A percentile compares a stretch with the other conserved stretches of the same genome.
Evolutionary conservation across 2,888 invertebrate genomes (phyloP).

Genomic region (Tipula unca): DNA sequence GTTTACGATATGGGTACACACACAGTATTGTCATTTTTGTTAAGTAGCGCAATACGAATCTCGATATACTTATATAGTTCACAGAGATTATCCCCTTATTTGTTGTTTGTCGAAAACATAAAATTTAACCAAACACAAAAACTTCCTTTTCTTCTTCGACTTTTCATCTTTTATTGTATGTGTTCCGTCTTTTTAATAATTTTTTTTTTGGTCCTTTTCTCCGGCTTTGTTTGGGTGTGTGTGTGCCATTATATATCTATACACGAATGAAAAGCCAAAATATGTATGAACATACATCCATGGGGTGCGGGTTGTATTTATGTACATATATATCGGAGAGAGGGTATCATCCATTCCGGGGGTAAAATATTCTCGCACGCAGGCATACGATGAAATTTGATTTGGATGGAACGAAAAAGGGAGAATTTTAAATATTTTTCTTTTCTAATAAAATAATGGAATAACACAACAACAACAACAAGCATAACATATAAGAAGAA

Average conservation of each 20-base stretch:
- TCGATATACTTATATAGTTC: conserved; percentile 8
- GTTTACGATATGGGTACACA: neutral
- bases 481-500: neutral
- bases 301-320: neutral
- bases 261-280: neutral
- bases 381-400: neutral
- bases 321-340: neutral
- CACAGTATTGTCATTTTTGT: neutral
- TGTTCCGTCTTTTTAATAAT: neutral
- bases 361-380: neutral
- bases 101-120: neutral
- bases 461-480: neutral
- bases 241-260: neutral
- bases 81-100: neutral
- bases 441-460: neutral
- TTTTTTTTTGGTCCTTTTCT: neutral
- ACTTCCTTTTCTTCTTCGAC: neutral
- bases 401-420: neutral
- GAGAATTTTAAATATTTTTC: neutral
- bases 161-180: neutral
- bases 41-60: conserved; percentile 3
- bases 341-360: neutral
- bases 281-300: neutral
- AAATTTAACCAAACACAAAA: neutral
- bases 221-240: neutral